These are phyloP conservation scores for Ammospiza nelsoni DNA, from an alignment of 2,113 vertebrate genomes.

Conservation along the genomic window DNA sequence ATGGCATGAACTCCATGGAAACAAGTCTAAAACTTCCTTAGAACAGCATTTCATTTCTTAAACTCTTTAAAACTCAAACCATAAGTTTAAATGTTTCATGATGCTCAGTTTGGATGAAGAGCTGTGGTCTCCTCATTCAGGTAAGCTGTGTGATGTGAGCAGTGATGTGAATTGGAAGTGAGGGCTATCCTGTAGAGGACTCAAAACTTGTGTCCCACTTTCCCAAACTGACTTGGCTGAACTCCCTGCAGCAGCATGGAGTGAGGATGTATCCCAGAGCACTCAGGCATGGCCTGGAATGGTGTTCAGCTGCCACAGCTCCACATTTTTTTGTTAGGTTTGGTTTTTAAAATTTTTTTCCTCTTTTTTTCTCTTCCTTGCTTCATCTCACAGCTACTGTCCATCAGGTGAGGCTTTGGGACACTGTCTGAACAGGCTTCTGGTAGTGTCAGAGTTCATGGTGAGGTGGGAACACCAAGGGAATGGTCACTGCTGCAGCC, in stretches of 20 bases:
- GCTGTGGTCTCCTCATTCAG: background rate
- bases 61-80: background rate
- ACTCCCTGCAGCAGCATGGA: background rate
- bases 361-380: background rate
- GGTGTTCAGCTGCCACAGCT: background rate
- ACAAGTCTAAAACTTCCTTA: background rate
- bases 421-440: background rate
- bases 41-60: background rate
- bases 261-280: background rate
- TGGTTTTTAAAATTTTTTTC: background rate
- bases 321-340: background rate
- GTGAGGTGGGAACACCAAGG: background rate
- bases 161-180: background rate
- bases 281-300: background rate
- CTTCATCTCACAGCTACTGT: background rate
- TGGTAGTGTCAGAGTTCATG: background rate
- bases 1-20: background rate
- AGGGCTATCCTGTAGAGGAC: background rate
- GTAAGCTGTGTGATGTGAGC: background rate
- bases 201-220: background rate
- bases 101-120: background rate
- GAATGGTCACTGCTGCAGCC: background rate
- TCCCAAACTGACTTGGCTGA: background rate
- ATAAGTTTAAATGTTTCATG: background rate
- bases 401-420: fast-evolving